Conservation (phyloP, 2,888 invertebrate species). For the Drosophila rubida region DNA sequence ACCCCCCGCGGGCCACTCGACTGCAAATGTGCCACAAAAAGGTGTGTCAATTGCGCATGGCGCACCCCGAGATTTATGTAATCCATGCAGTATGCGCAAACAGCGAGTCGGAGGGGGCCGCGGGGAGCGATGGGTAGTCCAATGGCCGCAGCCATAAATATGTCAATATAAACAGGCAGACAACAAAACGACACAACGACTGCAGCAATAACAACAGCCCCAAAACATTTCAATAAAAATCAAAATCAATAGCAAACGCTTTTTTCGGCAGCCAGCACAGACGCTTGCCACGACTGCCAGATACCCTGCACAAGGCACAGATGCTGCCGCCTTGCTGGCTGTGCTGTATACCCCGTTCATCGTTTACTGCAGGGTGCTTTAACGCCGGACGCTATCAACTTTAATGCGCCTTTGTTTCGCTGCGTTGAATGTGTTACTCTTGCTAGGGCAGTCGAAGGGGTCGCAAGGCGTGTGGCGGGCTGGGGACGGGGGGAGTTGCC, state of each 20-base stretch:
- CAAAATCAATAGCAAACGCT: slow-evolving; percentile 67
- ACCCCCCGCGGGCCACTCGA: neutral
- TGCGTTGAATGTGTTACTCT: slow-evolving; percentile 33
- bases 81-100: slow-evolving; percentile 57
- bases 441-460: slow-evolving; percentile 30
- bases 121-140: slow-evolving; percentile 19
- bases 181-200: slow-evolving; percentile 24
- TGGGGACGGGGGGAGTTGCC: neutral
- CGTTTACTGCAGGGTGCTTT: neutral
- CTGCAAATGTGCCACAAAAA: slow-evolving; percentile 63
- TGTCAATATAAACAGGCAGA: slow-evolving; percentile 72
- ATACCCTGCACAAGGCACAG: slow-evolving; percentile 19
- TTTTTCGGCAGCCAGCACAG: slow-evolving; percentile 2
- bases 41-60: slow-evolving; percentile 66
- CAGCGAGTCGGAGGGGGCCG: neutral
- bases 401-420: slow-evolving; percentile 72
- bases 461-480: neutral
- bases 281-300: neutral
- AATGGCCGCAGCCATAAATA: slow-evolving; percentile 71
- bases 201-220: slow-evolving; percentile 52
- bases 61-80: slow-evolving; percentile 74
- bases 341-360: slow-evolving; percentile 18
- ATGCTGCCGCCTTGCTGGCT: neutral
- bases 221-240: slow-evolving; percentile 79
- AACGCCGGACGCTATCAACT: slow-evolving; percentile 69